Evolutionary conservation across 2,888 invertebrate species (phyloP), one percentile per base, ranked within the genome.

Genomic region (Emmelina monodactyla): DNA sequence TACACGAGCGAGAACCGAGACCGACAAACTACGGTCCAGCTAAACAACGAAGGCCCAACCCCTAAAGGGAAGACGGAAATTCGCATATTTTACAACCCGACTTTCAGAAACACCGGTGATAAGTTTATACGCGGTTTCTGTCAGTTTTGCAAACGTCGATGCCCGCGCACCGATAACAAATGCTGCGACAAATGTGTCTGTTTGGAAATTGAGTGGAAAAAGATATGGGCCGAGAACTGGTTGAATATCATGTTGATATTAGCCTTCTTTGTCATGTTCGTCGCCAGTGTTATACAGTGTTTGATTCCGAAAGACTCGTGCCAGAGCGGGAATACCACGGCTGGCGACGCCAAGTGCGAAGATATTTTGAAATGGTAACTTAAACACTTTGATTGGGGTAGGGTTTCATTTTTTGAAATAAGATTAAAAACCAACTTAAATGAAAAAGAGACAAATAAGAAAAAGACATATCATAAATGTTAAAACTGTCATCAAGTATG

Each of bases 61-160:
- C 34, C 49, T 2, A 62, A 62, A 39, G 59, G 55, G 0, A 65
- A 70, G 39, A 81, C 81, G 0, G 76, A 81, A 41, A 63, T 81
- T 1, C 53, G 75, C 3, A 81, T 81, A 11, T 63, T 79, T 12
- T 81, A 81, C 34, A 81, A 81, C 39, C 81, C 81, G 0, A 76
- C 78, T 0, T 81, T 81, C 37, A 61, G 60, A 33, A 49, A 62
- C 0, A 64, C 67, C 0, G 55, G 58, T 0, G 50, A 53, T 1
- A 47, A 38, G 5, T 46, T 51, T 12, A 41, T 65, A 0, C 47
- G 52, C 42, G 72, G 75, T 0, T 65, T 66, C 11, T 79, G 79
- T 33, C 52, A 53, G 3, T 68, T 55, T 37, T 79, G 79, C 39
- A 58, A 58, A 9, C 50, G 61, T 1, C 55, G 62, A 2, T 79